Base-by-base conservation (phyloP, 2,113 vertebrate genomes). In the Hippopotamus amphibius region DNA sequence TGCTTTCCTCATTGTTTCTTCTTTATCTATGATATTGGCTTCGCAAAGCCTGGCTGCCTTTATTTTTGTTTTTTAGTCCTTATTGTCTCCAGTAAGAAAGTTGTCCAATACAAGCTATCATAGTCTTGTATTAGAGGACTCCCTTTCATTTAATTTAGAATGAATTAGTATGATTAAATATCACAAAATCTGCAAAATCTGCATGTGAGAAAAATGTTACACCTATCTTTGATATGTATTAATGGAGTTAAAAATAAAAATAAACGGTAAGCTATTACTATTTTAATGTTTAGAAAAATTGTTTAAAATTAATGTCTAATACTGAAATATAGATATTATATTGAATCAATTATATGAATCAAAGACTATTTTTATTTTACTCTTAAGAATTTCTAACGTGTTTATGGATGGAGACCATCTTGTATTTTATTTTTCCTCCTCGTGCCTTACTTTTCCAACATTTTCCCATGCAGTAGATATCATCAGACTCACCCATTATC, bases 151-250 rank as follows among this genome's bases (percentile, higher is more conserved):
- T 88, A 79, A 88, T 66, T 59, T 89, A 80, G 33, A 61, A 74
- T 85, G 22, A 79, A 59, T 94, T 91, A 50, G 9, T 61, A 50
- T 95, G 57, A 68, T 37, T 87, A 79, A 93, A 57, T 83, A 79
- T 65, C 72, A 76, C 7, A 77, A 94, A 92, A 76, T 53, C 33
- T 81, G 8, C 7, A 77, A 94, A 92, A 76, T 53, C 33, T 81
- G 8, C 9, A 92, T 59, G 33, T 28, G 19, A 74, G 63, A 74
- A 81, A 90, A 85, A 88, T 65, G 69, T 43, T 37, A 26, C 10
- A 65, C 2, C 6, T 50, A 46, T 63, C 7, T 87, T 95, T 50
- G 4, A 1, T 57, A 76, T 59, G 13, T 43, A 61, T 46, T 68
- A 61, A 76, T 88, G 12, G 24, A 37, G 0, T 66, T 92, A 37